Base-by-base conservation (phyloP, 2,113 vertebrate genomes). In the Ammodytes dubius region DNA sequence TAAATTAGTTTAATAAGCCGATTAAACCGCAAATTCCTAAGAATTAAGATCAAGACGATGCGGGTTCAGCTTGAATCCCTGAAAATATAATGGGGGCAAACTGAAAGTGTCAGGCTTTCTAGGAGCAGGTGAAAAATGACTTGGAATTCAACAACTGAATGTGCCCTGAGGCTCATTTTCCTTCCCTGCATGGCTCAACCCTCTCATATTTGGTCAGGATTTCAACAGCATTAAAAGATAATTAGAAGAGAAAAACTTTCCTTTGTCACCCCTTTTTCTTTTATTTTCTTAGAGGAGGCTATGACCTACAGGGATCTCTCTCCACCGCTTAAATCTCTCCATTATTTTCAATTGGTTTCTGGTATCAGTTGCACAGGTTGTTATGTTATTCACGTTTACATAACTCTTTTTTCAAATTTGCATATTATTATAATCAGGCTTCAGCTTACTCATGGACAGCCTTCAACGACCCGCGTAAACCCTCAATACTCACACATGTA, bases 151-250 rank as follows among this genome's bases (percentile, higher is more conserved):
- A 63, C 64, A 66, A 82, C 60, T 39, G 57, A 82, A 52, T 60
- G 66, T 61, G 75, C 70, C 79, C 60, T 47, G 58, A 80, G 88
- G 85, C 88, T 87, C 63, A 79, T 85, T 86, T 82, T 84, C 57
- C 49, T 52, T 63, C 85, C 70, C 76, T 67, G 71, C 68, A 60
- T 59, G 65, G 43, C 49, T 85, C 74, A 39, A 14, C 39, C 45
- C 40, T 52, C 70, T 52, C 64, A 85, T 83, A 83, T 86, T 79
- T 82, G 74, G 58, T 46, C 63, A 86, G 63, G 77, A 79, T 88
- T 81, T 81, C 3, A 72, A 64, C 17, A 82, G 64, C 75, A 87
- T 85, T 68, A 74, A 82, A 73, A 87, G 66, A 88, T 86, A 82
- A 92, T 92, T 87, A 86, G 47, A 88, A 56, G 37, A 71, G 66